Evolutionary conservation across 1,140 invertebrate genomes (phyloP), one percentile per base, ranked within the genome.

Genomic region (Planococcus citri): DNA sequence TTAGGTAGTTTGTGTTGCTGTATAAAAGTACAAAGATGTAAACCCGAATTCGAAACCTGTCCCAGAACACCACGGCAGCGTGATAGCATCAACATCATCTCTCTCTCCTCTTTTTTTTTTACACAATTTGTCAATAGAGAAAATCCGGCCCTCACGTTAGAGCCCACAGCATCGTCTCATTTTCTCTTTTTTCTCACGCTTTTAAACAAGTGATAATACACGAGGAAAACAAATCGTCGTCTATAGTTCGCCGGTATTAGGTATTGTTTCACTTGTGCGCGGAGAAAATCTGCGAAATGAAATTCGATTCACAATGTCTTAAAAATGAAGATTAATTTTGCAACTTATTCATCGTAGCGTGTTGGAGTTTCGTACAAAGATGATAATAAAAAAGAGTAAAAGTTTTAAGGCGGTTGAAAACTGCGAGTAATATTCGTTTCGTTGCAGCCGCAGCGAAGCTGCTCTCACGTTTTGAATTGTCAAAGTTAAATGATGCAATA

Each of bases 401-500:
- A 51, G 41, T 51, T 51, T 51, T 51, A 51, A 51, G 41, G 41
- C 41, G 41, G 41, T 51, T 51, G n/a, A n/a, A 51, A n/a, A n/a
- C n/a, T n/a, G n/a, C n/a, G n/a, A 51, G 41, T 51, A 51, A 51
- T 51, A 51, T 51, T 51, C 41, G 41, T 20, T 51, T 51, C 41
- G 41, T 20, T 51, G 41, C 41, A 51, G 6, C 41, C 41, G 41
- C 41, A 51, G 41, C 41, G 41, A 4, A 51, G 41, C 41, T n/a
- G n/a, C n/a, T n/a, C n/a, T 51, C 41, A 51, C 41, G 41, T 51
- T 51, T 51, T 51, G 41, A 51, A 51, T 51, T 51, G 41, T 51
- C 41, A 51, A 51, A 51, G 41, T 51, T 51, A 51, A 51, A 51
- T 51, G 41, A 51, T 51, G 41, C 41, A 51, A 51, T 51, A 51